Evolutionary conservation across 1,140 invertebrate species (phyloP).

Genomic region (Drosophila orosa): DNA sequence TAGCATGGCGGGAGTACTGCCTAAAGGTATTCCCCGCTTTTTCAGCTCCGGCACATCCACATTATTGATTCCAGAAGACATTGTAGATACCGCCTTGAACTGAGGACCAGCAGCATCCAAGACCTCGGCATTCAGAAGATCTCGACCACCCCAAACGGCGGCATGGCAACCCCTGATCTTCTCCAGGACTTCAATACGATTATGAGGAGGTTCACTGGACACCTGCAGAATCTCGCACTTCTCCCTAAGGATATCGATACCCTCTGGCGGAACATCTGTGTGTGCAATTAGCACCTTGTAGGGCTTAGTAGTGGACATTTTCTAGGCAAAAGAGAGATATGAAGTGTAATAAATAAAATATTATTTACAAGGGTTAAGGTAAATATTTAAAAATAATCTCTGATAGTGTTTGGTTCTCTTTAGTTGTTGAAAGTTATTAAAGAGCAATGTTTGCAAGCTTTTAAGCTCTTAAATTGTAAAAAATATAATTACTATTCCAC

Average conservation of each 20-base stretch:
- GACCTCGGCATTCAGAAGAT: conserved; percentile 90
- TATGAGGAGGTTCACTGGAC: conserved; percentile 61
- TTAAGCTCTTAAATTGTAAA: neutral
- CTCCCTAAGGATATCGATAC: conserved; percentile 81
- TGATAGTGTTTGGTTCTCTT: neutral
- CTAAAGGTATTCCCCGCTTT: conserved; percentile 89
- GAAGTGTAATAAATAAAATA: neutral
- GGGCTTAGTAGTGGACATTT: conserved; percentile 54
- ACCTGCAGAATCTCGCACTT: conserved; percentile 66
- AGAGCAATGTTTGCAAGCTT: conserved; percentile 8
- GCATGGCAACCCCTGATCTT: conserved; percentile 87
- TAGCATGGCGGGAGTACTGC: conserved; percentile 95
- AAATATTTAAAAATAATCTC: neutral
- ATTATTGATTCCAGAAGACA: conserved; percentile 95
- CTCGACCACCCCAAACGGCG: conserved; percentile 89
- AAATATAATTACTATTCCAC: neutral
- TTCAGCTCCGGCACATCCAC: conserved; percentile 89
- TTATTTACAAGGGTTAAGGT: neutral
- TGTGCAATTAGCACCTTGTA: conserved; percentile 84
- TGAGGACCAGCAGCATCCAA: conserved; percentile 89
- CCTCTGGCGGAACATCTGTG: conserved; percentile 79
- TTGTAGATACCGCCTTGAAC: conserved; percentile 93
- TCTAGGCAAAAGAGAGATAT: neutral
- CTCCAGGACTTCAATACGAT: conserved; percentile 86
- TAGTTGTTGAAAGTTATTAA: neutral